A percentile compares a stretch with the other conserved stretches of the same genome.
Evolutionary conservation across 2,797 vertebrate species (phyloP).

Genomic region (Enteromius thamalakanensis): DNA sequence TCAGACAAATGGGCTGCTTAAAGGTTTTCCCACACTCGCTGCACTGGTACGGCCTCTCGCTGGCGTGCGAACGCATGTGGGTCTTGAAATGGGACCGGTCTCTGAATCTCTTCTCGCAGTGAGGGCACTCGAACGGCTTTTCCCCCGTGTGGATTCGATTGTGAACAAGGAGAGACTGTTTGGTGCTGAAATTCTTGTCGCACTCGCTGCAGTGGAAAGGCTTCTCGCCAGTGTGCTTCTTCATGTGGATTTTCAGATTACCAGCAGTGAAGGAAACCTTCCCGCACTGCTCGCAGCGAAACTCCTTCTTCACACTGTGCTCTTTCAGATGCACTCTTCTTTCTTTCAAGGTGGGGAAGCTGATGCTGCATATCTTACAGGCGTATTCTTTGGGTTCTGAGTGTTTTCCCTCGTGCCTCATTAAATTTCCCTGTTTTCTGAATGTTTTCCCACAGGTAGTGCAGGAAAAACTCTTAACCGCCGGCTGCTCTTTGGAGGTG

Average conservation of each 20-base stretch:
- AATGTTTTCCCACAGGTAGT: neutral
- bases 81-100: neutral
- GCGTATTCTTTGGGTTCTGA: neutral
- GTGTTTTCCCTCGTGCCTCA: neutral
- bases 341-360: conserved; percentile 1
- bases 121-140: conserved; percentile 44
- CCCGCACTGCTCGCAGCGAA: conserved; percentile 46
- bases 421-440: neutral
- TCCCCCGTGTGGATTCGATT: conserved; percentile 51
- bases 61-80: conserved; percentile 52
- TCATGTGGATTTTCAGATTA: conserved; percentile 49
- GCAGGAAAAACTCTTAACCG: neutral
- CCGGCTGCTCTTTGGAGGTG: neutral
- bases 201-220: conserved; percentile 48
- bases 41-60: conserved; percentile 54
- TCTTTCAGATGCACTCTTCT: conserved; percentile 16
- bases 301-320: conserved; percentile 34
- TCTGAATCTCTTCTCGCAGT: conserved; percentile 41
- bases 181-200: conserved; percentile 44
- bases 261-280: conserved; percentile 30
- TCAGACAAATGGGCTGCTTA: conserved; percentile 16
- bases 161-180: conserved; percentile 45
- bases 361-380: conserved; percentile 28
- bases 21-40: conserved; percentile 48
- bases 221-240: conserved; percentile 30